A percentile compares a stretch with the other conserved stretches of the same genome.
These are phyloP conservation scores for Brachyhypopomus gauderio DNA, from an alignment of 2,113 vertebrate species.

Conservation along the genomic window DNA sequence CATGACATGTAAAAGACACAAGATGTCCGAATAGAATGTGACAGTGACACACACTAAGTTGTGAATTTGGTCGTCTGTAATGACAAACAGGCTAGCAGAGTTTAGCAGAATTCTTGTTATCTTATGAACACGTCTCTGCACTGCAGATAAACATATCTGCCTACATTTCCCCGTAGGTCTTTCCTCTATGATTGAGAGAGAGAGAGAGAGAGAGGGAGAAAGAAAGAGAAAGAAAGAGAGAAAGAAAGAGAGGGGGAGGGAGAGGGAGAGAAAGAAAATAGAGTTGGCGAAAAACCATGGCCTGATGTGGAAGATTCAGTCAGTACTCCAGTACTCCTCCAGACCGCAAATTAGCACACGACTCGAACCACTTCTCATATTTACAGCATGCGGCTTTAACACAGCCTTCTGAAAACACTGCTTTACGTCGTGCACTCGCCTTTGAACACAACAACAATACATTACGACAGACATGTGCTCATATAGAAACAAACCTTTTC, in stretches of 20 bases:
- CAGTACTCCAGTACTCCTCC: background rate
- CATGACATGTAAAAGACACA: too few relatives aligned
- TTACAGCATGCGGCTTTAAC: background rate
- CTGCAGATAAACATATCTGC: background rate
- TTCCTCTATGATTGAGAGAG: background rate
- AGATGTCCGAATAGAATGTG: too few relatives aligned
- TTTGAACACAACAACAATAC: too few relatives aligned
- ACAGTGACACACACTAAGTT: too few relatives aligned
- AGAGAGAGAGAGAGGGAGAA: background rate
- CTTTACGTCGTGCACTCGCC: too few relatives aligned
- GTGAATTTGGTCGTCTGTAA: too few relatives aligned
- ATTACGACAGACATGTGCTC: too few relatives aligned
- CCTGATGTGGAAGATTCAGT: background rate
- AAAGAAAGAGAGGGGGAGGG: too few relatives aligned
- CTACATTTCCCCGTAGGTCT: constrained; percentile 5
- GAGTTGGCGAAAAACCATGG: background rate
- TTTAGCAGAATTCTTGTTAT: background rate
- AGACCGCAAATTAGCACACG: background rate
- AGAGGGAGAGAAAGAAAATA: background rate
- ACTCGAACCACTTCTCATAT: background rate
- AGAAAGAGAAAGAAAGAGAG: background rate
- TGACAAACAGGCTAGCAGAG: background rate
- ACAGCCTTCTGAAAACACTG: too few relatives aligned
- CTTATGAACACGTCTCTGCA: background rate
- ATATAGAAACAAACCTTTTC: too few relatives aligned